Conservation (phyloP, 2,888 invertebrate species). For the Brenthis daphne region DNA sequence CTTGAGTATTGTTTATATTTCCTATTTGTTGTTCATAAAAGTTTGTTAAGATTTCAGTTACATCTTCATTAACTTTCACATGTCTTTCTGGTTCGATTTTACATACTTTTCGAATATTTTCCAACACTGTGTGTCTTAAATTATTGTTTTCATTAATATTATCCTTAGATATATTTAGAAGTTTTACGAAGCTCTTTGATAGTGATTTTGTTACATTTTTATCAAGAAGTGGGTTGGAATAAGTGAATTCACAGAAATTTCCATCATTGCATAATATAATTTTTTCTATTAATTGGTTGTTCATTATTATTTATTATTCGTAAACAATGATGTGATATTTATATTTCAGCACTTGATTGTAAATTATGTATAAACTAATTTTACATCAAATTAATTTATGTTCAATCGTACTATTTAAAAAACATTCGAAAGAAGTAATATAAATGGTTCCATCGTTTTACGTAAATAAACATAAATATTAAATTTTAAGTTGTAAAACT, state of each 20-base stretch:
- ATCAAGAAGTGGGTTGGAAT: constrained; percentile 65
- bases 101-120: constrained; percentile 65
- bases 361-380: no score
- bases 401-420: no score
- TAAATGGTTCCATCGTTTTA: no score
- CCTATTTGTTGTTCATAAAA: constrained; percentile 51
- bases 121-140: constrained; percentile 57
- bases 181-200: constrained; percentile 66
- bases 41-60: constrained; percentile 52
- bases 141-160: constrained; percentile 57
- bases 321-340: no score
- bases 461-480: no score
- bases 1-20: constrained; percentile 23
- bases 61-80: constrained; percentile 54
- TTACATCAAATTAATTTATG: no score
- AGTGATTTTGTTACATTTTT: constrained; percentile 60
- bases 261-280: constrained; percentile 42
- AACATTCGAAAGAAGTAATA: no score
- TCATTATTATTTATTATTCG: constrained; percentile 53
- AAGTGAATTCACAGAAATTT: constrained; percentile 57
- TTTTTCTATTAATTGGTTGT: constrained; percentile 62
- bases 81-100: constrained; percentile 59
- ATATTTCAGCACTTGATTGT: no score
- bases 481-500: no score
- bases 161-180: constrained; percentile 56